Base-by-base conservation (phyloP, 2,888 invertebrate genomes). In the Coenonympha glycerion region DNA sequence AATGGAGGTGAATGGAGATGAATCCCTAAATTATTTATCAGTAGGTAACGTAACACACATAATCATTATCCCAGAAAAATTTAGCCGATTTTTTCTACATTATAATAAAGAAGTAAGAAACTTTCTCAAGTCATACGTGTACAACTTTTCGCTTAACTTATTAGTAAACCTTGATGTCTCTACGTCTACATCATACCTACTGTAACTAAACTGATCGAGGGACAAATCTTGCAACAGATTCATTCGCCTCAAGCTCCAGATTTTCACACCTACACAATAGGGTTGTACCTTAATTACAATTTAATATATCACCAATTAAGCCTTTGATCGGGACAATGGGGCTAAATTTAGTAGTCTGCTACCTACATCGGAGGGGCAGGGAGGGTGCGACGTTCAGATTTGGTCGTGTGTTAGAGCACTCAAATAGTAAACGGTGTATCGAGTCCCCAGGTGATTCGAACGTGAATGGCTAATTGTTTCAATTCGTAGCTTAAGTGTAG, bases 241-340 rank as follows among this genome's bases (percentile, higher is more conserved):
- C 65, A 62, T 65, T 61, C 64, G 64, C 69, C 59, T 55, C 47
- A 26, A 57, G 55, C 56, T 51, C 63, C 71, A 73, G 75, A 74
- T 74, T 75, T 79, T 76, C 70, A 65, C 77, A 79, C 79, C 75
- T 75, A 72, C 59, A 70, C 73, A 73, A 69, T 70, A 69, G 65
- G 73, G 77, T 71, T 71, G 77, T 69, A 76, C 76, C 76, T 82
- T 84, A 84, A 85, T 85, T 86, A 84, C 81, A 74, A 81, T 83
- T 81, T 84, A 86, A 86, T 84, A 83, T 83, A 84, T 84, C 76
- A 76, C 76, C 82, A 84, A 84, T 86, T 84, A 84, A 79, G 73
- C 73, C 76, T 73, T 68, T 75, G 79, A 80, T 80, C 76, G 80
- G 76, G 69, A 70, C 73, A 68, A 69, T 57, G 62, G 65, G 59